Evolutionary conservation across 1,140 invertebrate genomes (phyloP).

Genomic region (Thrips palmi): DNA sequence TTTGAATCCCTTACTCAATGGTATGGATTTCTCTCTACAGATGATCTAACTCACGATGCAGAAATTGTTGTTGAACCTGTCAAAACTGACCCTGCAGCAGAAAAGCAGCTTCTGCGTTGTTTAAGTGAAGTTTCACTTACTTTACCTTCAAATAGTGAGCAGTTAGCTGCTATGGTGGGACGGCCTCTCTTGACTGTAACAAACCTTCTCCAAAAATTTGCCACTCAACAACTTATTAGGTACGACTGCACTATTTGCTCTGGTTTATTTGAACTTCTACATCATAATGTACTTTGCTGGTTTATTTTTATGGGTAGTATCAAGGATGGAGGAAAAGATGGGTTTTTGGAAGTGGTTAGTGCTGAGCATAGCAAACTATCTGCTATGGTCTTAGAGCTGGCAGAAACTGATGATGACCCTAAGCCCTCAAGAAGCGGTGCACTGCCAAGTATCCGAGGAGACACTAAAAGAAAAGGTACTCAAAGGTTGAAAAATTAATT

Average conservation of each 20-base stretch:
- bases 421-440: no score
- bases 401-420: conserved; percentile 19
- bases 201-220: conserved; percentile 71
- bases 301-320: conserved; percentile 29
- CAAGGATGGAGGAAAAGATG: conserved; percentile 38
- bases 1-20: no score
- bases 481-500: background rate
- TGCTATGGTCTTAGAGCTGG: conserved; percentile 40
- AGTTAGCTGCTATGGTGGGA: conserved; percentile 34
- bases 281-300: conserved; percentile 1
- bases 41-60: no score
- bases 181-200: conserved; percentile 42
- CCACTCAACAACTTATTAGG: conserved; percentile 66
- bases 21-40: no score
- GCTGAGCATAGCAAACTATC: conserved; percentile 50
- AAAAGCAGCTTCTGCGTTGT: conserved; percentile 49
- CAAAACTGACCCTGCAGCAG: conserved; percentile 34
- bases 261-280: conserved; percentile 2
- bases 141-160: conserved; percentile 46
- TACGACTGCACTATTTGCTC: conserved; percentile 19
- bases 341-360: conserved; percentile 40
- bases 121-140: conserved; percentile 57
- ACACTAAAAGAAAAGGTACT: no score
- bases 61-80: conserved; percentile 23
- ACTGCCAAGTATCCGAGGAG: no score